Conservation (phyloP, 2,888 invertebrate genomes). For the Chalcis sispes region DNA sequence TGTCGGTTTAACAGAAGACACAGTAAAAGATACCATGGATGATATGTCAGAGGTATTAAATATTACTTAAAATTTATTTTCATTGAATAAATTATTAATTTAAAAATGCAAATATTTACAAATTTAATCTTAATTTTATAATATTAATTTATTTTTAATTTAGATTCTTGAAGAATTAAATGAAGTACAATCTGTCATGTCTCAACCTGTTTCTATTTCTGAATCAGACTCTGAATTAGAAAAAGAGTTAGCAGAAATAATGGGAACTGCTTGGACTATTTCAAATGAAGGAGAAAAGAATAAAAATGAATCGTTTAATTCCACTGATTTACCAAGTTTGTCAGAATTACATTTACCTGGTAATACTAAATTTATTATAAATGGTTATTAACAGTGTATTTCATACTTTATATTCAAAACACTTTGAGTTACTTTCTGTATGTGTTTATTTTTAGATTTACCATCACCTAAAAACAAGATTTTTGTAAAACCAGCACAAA, state of each 20-base stretch:
- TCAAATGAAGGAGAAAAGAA: conserved; percentile 19
- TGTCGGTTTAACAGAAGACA: conserved; percentile 82
- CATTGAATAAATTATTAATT: conserved; percentile 23
- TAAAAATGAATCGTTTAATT: conserved; percentile 38
- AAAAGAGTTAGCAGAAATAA: conserved; percentile 81
- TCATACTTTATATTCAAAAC: conserved; percentile 1
- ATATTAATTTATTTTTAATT: conserved; percentile 57
- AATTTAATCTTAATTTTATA: conserved; percentile 29
- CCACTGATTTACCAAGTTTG: conserved; percentile 64
- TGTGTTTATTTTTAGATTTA: conserved; percentile 59
- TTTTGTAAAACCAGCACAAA: conserved; percentile 20
- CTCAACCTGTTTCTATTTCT: conserved; percentile 76
- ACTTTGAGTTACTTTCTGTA: conserved; percentile 38
- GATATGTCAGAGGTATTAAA: conserved; percentile 83
- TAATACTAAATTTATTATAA: conserved; percentile 54
- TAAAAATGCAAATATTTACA: conserved; percentile 13
- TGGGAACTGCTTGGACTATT: conserved; percentile 66
- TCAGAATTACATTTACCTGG: conserved; percentile 65
- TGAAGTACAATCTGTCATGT: conserved; percentile 79
- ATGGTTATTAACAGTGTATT: conserved; percentile 1
- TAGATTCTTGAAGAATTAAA: conserved; percentile 80
- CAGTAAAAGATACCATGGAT: conserved; percentile 84
- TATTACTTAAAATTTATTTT: neutral
- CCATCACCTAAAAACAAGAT: conserved; percentile 56
- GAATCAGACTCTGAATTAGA: conserved; percentile 82